Evolutionary conservation across 1,140 invertebrate species (phyloP), one percentile per base, ranked within the genome.

Genomic region (Archivesica marissinica): DNA sequence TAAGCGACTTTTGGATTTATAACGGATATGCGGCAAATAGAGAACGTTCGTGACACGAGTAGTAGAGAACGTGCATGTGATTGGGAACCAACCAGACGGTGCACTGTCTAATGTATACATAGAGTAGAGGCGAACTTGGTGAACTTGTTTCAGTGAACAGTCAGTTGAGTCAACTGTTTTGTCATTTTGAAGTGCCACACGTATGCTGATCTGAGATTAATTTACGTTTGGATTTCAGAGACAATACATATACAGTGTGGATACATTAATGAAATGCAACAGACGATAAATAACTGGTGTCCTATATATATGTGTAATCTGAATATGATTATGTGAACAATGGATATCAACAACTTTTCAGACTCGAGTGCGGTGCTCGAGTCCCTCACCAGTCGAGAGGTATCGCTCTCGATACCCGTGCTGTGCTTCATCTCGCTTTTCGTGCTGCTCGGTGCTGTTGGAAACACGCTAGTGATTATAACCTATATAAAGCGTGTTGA

Each of bases 401-500:
- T 79, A 15, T n/a, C 56, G 30, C 13, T 61, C 25, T 66, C 56
- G 0, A 72, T 81, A 41, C 80, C 80, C 4, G 80, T 83, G 13
- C 15, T 83, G 38, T 75, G 80, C 44, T 74, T 75, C 35, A 83
- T 83, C 1, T 23, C 9, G 30, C 3, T 75, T 20, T n/a, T 75
- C 13, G 38, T 83, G 35, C 11, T 75, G 7, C 23, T 75, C 0
- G 80, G 80, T 35, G 50, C 41, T 13, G 15, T 83, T 3, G 80
- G 80, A 17, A 83, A 83, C 38, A 30, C 28, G 11, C 80, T 83
- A 23, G 80, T 83, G 28, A 83, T 83, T 17, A 59, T 52, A 9
- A 83, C 80, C 0, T 83, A 83, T 39, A 11, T 61, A 0, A 74
- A 75, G 35, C 80, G 80, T 17, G 66, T 83, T 17, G 35, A 70